Percentiles rank a stretch among this genome's conserved stretches.
Evolutionary conservation across 2,113 vertebrate species (phyloP).

Genomic region (Hyaena hyaena): DNA sequence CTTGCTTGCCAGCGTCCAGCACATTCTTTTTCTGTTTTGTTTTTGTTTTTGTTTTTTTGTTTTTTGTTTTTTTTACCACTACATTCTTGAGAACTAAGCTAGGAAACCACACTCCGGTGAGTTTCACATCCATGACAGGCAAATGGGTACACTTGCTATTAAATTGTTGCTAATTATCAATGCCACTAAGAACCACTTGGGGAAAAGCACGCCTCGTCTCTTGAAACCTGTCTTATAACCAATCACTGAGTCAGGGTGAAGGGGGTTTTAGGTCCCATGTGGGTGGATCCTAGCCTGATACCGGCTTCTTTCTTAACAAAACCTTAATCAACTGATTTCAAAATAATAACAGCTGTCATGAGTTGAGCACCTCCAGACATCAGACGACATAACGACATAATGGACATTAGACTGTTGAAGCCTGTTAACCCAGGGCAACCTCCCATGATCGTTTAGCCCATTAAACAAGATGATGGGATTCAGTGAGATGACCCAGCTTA

Average conservation of each 20-base stretch:
- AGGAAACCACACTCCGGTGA: not conserved
- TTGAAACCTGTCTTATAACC: not conserved
- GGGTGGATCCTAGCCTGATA: not conserved
- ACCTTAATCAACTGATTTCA: not conserved
- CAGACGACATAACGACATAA: not conserved
- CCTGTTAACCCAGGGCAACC: not conserved
- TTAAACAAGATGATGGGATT: not conserved
- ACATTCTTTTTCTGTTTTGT: not conserved
- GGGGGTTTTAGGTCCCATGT: not conserved
- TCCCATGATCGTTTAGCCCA: not conserved
- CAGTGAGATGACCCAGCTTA: not conserved
- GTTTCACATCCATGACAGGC: not conserved
- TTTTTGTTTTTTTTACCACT: not conserved
- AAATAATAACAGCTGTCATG: not conserved
- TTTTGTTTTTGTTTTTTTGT: too few species aligned
- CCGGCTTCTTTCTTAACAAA: not conserved
- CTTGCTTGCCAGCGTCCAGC: not conserved
- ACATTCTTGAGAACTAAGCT: not conserved
- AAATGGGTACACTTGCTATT: not conserved
- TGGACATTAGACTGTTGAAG: not conserved
- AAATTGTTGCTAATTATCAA: not conserved
- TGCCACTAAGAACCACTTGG: not conserved
- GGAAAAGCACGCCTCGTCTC: not conserved
- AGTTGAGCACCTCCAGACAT: not conserved
- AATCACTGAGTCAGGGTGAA: not conserved